Conservation (phyloP, 1,140 invertebrate species). For the Brachionus sp. region DNA sequence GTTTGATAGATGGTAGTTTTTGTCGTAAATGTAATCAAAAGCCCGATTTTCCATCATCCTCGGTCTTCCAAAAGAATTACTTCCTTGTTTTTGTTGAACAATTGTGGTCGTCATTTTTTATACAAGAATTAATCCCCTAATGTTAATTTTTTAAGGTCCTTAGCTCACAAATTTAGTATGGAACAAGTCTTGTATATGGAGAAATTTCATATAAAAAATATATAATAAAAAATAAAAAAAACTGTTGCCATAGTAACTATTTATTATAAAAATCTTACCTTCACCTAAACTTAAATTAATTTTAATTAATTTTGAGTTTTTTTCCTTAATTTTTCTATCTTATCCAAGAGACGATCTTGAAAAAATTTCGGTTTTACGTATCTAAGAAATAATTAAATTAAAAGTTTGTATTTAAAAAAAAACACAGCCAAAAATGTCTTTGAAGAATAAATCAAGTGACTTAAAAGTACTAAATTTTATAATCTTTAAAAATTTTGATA, state of each 20-base stretch:
- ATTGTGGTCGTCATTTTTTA: constrained; percentile 8
- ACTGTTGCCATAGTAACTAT: not conserved
- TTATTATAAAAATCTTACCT: not conserved
- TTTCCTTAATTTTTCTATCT: not conserved
- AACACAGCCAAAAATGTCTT: too few species aligned
- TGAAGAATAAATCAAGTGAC: too few species aligned
- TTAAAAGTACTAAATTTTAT: too few species aligned
- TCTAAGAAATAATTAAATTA: too few species aligned
- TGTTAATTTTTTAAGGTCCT: not conserved
- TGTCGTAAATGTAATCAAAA: constrained; percentile 42
- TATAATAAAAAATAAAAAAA: constrained; percentile 4
- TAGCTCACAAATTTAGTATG: not conserved
- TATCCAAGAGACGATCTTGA: too few species aligned
- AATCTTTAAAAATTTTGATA: too few species aligned
- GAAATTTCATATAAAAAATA: constrained; percentile 6
- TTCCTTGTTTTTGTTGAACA: not conserved
- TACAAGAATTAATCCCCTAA: not conserved
- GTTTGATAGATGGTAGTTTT: constrained; percentile 26
- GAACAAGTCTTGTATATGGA: not conserved
- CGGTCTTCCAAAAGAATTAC: not conserved
- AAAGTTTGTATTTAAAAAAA: too few species aligned
- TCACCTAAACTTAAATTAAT: not conserved
- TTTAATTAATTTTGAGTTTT: not conserved
- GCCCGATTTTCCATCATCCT: constrained; percentile 36
- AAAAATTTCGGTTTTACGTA: too few species aligned